phyloP scores from a whole-genome alignment of 2,113 vertebrate species.

The Triplophysa siluroides region DNA sequence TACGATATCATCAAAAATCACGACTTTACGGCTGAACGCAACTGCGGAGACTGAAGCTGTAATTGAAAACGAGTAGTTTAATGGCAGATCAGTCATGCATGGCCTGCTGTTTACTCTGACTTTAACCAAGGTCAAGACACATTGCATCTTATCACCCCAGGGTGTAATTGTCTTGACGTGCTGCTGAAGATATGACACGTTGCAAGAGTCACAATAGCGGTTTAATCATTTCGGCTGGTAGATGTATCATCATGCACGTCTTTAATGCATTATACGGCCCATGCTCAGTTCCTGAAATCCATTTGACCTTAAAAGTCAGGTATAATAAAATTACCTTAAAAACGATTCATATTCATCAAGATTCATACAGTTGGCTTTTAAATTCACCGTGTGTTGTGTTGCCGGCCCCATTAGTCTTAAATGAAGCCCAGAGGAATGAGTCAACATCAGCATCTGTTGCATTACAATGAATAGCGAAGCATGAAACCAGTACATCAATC shows the following conservation, averaged over 20 bases:
- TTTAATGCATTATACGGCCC: neutral
- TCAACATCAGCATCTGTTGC: conserved; percentile 11
- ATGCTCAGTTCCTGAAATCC: neutral
- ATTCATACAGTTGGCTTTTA: neutral
- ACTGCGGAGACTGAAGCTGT: conserved; percentile 18
- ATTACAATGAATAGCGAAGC: neutral
- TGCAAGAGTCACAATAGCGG: neutral
- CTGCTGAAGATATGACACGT: neutral
- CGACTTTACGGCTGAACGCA: neutral
- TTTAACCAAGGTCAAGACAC: conserved; percentile 22
- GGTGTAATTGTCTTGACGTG: neutral
- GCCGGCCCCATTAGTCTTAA: neutral
- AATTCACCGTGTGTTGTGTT: neutral
- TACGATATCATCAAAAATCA: conserved; percentile 2
- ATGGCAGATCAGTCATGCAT: conserved; percentile 1
- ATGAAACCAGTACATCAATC: neutral
- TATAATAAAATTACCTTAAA: neutral
- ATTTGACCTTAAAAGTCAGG: neutral
- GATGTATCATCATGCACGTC: neutral
- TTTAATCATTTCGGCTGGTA: neutral
- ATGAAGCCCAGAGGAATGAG: neutral
- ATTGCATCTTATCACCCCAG: conserved; percentile 1
- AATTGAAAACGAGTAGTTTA: conserved; percentile 25
- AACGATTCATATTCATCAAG: neutral
- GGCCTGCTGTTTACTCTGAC: conserved; percentile 5